These are phyloP conservation scores for Fregata magnificens DNA, from an alignment of 2,113 vertebrate genomes.

Conservation along the genomic window DNA sequence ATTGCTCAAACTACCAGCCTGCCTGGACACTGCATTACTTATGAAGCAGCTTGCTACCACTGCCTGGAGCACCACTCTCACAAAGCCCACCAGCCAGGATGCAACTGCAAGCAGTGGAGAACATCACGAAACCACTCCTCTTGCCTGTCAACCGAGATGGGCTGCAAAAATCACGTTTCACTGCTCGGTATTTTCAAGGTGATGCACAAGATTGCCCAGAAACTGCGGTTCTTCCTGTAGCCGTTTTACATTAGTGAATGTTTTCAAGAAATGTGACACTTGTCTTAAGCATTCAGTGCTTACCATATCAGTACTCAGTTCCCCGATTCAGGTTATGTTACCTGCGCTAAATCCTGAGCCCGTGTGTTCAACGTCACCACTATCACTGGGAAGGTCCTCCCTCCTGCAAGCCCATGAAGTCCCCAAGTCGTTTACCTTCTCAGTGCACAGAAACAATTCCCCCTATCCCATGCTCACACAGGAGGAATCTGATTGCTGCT, in stretches of 20 bases:
- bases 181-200: background rate
- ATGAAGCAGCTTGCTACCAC: no score
- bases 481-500: fast-evolving
- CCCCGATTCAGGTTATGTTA: no score
- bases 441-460: background rate
- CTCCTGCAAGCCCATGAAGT: no score
- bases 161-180: background rate
- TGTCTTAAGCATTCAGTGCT: no score
- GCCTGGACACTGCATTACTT: background rate
- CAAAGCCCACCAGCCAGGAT: background rate
- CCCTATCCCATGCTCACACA: background rate
- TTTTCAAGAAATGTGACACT: fast-evolving
- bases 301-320: fast-evolving
- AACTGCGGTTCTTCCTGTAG: background rate
- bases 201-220: fast-evolving
- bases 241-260: background rate
- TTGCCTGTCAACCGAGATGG: fast-evolving
- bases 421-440: background rate
- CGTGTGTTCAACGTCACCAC: fast-evolving
- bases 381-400: no score
- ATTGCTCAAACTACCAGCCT: no score
- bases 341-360: background rate
- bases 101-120: background rate
- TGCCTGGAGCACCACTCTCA: fast-evolving
- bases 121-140: fast-evolving